Evolutionary conservation across 2,888 invertebrate species (phyloP).

Genomic region (Amphipoea oculea): DNA sequence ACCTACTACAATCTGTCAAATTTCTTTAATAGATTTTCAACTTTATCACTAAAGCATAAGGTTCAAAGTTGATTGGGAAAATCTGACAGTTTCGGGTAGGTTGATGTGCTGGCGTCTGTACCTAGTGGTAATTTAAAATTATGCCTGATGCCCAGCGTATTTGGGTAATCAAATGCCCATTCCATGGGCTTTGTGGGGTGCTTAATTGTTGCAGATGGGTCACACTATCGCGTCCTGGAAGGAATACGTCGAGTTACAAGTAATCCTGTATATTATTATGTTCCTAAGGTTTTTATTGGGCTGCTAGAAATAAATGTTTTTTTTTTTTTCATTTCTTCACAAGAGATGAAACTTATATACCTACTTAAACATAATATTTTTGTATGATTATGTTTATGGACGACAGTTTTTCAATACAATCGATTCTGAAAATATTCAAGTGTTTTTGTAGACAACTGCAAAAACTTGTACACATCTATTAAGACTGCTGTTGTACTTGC

Average conservation of each 20-base stretch:
- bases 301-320: too few relatives aligned
- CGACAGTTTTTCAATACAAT: conserved; percentile 1
- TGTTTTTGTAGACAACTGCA: conserved; percentile 29
- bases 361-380: background rate
- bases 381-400: background rate
- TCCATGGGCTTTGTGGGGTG: background rate
- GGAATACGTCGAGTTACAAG: too few relatives aligned
- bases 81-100: too few relatives aligned
- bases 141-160: background rate
- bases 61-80: too few relatives aligned
- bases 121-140: background rate
- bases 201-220: too few relatives aligned
- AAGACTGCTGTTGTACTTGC: conserved; percentile 36
- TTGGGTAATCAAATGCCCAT: background rate
- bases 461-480: conserved; percentile 38
- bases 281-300: too few relatives aligned
- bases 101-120: too few relatives aligned
- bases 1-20: too few relatives aligned
- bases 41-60: too few relatives aligned
- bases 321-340: background rate
- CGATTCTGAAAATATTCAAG: conserved; percentile 29
- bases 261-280: too few relatives aligned
- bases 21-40: too few relatives aligned
- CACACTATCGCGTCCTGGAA: too few relatives aligned
- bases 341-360: background rate